Conservation (phyloP, 2,888 invertebrate genomes). For the Lithophane ornitopus region DNA sequence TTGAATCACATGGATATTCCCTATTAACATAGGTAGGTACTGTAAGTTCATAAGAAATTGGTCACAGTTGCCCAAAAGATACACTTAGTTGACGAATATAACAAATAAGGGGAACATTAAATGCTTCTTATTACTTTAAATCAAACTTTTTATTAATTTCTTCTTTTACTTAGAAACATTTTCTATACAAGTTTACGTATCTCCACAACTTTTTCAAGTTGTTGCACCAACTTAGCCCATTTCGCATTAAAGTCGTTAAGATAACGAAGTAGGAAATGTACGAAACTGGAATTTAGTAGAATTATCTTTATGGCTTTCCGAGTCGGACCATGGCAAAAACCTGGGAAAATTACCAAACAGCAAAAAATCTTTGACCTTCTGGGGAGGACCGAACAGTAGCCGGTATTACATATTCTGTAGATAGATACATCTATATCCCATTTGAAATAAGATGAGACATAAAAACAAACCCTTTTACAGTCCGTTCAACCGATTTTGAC, state of each 20-base stretch:
- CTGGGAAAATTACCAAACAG: background rate
- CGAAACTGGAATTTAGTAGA: conserved; percentile 22
- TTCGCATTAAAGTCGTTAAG: conserved; percentile 43
- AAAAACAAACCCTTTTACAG: no score
- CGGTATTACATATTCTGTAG: no score
- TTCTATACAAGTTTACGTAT: conserved; percentile 21
- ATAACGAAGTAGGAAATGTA: conserved; percentile 30
- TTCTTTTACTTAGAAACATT: background rate
- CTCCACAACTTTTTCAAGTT: conserved; percentile 10
- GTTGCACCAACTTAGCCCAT: conserved; percentile 40
- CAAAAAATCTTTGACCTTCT: background rate
- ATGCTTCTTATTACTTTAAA: no score
- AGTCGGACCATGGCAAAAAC: background rate
- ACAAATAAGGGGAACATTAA: background rate
- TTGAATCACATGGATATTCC: no score
- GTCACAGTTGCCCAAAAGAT: background rate
- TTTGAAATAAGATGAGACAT: no score
- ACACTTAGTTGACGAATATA: background rate
- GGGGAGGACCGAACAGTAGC: background rate
- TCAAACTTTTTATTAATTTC: background rate
- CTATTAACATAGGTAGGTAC: no score
- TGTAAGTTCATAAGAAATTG: background rate
- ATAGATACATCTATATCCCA: no score
- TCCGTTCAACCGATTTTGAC: no score
- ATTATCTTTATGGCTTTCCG: conserved; percentile 25